A percentile compares a stretch with the other conserved stretches of the same genome.
Evolutionary conservation across 2,888 invertebrate genomes (phyloP).

Genomic region (Lissocephala sabroskyi): DNA sequence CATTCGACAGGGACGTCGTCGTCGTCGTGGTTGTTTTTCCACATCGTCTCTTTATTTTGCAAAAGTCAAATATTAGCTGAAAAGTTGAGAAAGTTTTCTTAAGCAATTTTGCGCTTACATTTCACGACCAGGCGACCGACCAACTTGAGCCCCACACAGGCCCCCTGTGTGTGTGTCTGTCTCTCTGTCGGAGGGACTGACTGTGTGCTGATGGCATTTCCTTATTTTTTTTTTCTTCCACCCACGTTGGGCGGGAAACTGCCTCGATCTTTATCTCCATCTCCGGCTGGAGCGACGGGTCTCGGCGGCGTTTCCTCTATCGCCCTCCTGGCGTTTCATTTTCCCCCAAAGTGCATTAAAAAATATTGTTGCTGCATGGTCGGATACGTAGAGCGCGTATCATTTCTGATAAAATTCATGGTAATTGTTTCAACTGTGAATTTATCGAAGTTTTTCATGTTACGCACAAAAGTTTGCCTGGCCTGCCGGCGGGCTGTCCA

Average conservation of each 20-base stretch:
- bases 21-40: constrained; percentile 46
- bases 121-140: constrained; percentile 34
- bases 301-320: too few relatives aligned
- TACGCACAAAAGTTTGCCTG: constrained; percentile 59
- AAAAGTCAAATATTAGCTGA: constrained; percentile 69
- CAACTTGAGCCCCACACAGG: constrained; percentile 2
- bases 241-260: too few relatives aligned
- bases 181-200: constrained; percentile 57
- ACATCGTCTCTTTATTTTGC: constrained; percentile 59
- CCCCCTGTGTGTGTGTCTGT: constrained; percentile 18
- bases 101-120: constrained; percentile 65
- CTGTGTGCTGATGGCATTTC: constrained; percentile 45
- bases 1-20: constrained; percentile 23
- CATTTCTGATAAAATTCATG: constrained; percentile 64
- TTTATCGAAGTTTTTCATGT: constrained; percentile 65
- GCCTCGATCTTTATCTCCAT: constrained; percentile 47
- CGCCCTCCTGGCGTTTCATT: constrained; percentile 35
- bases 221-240: constrained; percentile 22
- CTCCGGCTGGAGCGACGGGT: background rate
- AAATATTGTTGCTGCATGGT: constrained; percentile 65
- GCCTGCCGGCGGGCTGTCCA: constrained; percentile 17
- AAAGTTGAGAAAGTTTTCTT: constrained; percentile 67
- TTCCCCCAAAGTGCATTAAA: constrained; percentile 65
- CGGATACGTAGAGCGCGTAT: constrained; percentile 62
- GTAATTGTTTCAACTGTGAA: constrained; percentile 65